Evolutionary conservation across 2,797 vertebrate genomes (phyloP), one percentile per base, ranked within the genome.

Genomic region (Rhodeus uyekii): DNA sequence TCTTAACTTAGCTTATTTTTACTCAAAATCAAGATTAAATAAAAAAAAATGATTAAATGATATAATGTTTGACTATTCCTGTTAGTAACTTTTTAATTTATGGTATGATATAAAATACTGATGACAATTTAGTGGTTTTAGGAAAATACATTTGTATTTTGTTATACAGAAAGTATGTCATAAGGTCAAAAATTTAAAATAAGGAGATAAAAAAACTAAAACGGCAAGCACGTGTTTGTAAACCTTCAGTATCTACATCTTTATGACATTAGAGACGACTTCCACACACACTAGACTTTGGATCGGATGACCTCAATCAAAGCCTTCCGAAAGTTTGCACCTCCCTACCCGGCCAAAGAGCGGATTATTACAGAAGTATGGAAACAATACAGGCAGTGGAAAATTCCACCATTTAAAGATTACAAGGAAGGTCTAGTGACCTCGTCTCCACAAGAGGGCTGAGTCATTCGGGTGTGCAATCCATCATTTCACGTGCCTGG

Each of bases 381-480:
- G 42, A 79, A 58, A 8, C 27, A 8, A 82, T 38, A 42, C 6
- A 68, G 44, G 38, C 29, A 42, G 42, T 83, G 55, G 82, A 81
- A 84, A 84, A 81, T 83, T 77, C 76, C 68, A 87, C 19, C 39
- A 27, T 34, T 29, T 24, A 61, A 46, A 46, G 9, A 14, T 60
- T 48, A 32, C 7, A 38, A 24, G 36, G 36, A 71, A 5, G 42
- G 60, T 44, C 34, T n/a, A 74, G 32, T n/a, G n/a, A n/a, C n/a
- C n/a, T n/a, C n/a, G n/a, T n/a, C n/a, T n/a, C 50, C 38, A 29
- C 13, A 36, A 27, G 73, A 42, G 46, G 14, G 64, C 32, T 0
- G 5, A 64, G 29, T 32, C 44, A n/a, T 18, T 53, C 27, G 61
- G 69, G 61, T 27, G 76, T 46, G 75, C 36, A 77, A 32, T 29